Evolutionary conservation across 2,113 vertebrate genomes (phyloP).

Genomic region (Monopterus albus): DNA sequence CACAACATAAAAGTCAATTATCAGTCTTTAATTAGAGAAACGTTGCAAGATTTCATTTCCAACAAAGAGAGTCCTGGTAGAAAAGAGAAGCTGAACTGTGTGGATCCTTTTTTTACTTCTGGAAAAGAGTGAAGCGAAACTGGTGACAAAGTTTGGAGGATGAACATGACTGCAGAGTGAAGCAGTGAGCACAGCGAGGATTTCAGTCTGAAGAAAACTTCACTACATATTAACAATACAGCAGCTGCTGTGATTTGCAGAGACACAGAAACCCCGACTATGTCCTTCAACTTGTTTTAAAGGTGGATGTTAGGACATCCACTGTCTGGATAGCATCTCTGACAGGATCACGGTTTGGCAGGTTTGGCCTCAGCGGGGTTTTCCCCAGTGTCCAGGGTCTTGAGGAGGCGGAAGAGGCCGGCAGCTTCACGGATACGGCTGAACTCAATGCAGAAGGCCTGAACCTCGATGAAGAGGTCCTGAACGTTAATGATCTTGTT

Average conservation of each 20-base stretch:
- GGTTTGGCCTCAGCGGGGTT: slow-evolving; percentile 89
- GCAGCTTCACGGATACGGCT: slow-evolving; percentile 97
- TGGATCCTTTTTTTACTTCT: background rate
- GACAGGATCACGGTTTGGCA: slow-evolving; percentile 86
- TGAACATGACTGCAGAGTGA: background rate
- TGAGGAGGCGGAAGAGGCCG: slow-evolving; percentile 95
- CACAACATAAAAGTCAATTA: background rate
- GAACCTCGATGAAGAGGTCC: slow-evolving; percentile 99
- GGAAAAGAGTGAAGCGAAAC: background rate
- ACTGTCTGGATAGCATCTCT: no score
- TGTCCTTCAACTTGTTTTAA: no score
- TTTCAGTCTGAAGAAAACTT: background rate
- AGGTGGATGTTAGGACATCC: background rate
- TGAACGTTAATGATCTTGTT: slow-evolving; percentile 99
- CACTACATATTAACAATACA: slow-evolving; percentile 41
- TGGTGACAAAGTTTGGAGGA: background rate
- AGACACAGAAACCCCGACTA: no score
- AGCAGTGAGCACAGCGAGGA: background rate
- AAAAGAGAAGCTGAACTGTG: slow-evolving; percentile 3
- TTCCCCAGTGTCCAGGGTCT: slow-evolving; percentile 96
- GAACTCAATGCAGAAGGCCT: slow-evolving; percentile 99
- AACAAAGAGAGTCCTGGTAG: slow-evolving; percentile 6
- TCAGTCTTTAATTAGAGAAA: slow-evolving; percentile 54
- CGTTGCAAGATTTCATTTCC: background rate
- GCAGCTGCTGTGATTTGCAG: no score